Evolutionary conservation across 2,113 vertebrate species (phyloP), one percentile per base, ranked within the genome.

Genomic region (Cyrtonyx montezumae): DNA sequence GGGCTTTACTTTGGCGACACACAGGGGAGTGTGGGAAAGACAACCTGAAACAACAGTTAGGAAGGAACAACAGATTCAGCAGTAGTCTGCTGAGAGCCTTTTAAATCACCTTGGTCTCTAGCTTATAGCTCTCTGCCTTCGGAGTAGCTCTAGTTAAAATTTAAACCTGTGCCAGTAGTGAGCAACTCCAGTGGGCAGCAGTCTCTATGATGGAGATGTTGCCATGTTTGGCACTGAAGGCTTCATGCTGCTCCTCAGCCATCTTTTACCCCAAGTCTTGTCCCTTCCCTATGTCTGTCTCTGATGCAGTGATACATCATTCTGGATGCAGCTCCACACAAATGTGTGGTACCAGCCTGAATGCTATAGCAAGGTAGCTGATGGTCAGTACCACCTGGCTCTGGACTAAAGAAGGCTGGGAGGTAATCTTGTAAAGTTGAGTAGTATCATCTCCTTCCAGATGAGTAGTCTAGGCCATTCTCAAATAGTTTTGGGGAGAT

Each of bases 1-100:
- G 32, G 45, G 62, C 49, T 88, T 95, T 91, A 49, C 71, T 75
- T 88, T 21, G 67, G 67, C 67, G 85, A 48, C 49, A 40, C 49
- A 70, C 17, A 32, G 56, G 45, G 56, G 71, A 91, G 37, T 45
- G 26, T 73, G 53, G 66, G 69, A 68, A 78, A 91, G 75, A 58
- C 42, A 42, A 42, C 62, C 79, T n/a, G 43, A 62, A 84, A 61
- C 56, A 86, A 25, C 49, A 45, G 49, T 62, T 49, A 25, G 0
- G 6, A 61, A 76, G 79, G 68, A 82, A 61, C 36, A 83, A 4
- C 5, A 0, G 66, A 92, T 42, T 74, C 78, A 21, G 32, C 49
- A 62, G 58, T 30, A 67, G 46, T 32, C n/a, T 85, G 56, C 40
- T 1, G 4, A 75, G 78, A 76, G n/a, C 28, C 59, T 66, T 78